These are phyloP conservation scores for Phalanger gymnotis DNA, from an alignment of 2,797 vertebrate species.

Conservation along the genomic window DNA sequence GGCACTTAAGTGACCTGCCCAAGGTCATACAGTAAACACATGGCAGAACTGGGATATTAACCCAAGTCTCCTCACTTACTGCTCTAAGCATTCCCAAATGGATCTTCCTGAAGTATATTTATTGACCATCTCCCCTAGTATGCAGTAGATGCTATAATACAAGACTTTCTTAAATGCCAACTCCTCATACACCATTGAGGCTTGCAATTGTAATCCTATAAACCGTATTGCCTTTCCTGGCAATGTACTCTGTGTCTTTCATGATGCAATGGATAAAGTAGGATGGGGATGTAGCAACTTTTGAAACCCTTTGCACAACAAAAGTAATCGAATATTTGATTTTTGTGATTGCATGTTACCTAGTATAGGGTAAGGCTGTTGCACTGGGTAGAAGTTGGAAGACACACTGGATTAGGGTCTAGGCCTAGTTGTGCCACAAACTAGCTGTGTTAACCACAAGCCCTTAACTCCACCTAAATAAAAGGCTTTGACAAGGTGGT, in stretches of 20 bases:
- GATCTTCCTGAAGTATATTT: background rate
- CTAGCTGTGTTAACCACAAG: background rate
- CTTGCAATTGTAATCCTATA: background rate
- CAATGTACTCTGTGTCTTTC: background rate
- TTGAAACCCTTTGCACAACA: background rate
- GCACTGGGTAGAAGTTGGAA: background rate
- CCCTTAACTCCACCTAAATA: background rate
- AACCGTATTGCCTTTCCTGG: background rate
- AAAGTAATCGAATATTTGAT: slow-evolving; percentile 35
- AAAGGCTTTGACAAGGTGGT: background rate
- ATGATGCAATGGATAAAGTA: background rate
- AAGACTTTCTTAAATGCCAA: background rate
- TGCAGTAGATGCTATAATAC: background rate
- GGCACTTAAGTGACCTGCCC: background rate
- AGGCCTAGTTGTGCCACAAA: background rate
- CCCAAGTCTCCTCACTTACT: background rate
- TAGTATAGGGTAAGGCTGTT: background rate
- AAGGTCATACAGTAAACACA: background rate
- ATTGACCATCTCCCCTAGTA: slow-evolving; percentile 20
- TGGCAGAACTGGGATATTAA: slow-evolving; percentile 15
- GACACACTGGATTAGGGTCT: background rate
- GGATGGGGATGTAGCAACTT: background rate
- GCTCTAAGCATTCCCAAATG: slow-evolving; percentile 14
- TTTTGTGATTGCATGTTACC: background rate
- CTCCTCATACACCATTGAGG: background rate